phyloP scores from a whole-genome alignment of 2,113 vertebrate genomes.

The Ameiurus melas region DNA sequence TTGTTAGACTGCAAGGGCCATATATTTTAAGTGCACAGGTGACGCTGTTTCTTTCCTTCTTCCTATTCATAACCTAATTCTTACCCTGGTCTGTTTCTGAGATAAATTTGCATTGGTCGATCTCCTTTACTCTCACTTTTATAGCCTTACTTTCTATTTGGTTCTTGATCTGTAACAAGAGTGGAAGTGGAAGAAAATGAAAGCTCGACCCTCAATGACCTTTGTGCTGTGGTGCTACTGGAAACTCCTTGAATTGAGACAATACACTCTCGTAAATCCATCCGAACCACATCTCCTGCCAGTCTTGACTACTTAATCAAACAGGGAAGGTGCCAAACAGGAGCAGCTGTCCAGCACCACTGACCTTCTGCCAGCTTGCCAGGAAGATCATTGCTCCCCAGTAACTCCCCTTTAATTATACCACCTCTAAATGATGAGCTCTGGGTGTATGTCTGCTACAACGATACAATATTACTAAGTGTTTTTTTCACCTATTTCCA shows the following conservation, averaged over 20 bases:
- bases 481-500: slow-evolving; percentile 9
- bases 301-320: slow-evolving; percentile 52
- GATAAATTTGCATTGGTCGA: not conserved
- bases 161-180: not conserved
- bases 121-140: slow-evolving; percentile 15
- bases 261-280: slow-evolving; percentile 9
- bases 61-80: slow-evolving; percentile 13
- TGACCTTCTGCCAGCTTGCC: slow-evolving; percentile 36
- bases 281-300: slow-evolving; percentile 31
- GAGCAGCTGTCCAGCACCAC: slow-evolving; percentile 52
- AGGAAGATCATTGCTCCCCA: slow-evolving; percentile 56
- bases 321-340: slow-evolving; percentile 52
- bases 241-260: not conserved
- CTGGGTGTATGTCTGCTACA: slow-evolving; percentile 30
- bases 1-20: slow-evolving; percentile 65
- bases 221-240: not conserved
- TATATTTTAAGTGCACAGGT: slow-evolving; percentile 60
- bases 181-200: not conserved
- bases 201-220: not conserved
- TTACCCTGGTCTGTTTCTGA: slow-evolving; percentile 27
- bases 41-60: slow-evolving; percentile 33
- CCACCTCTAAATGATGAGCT: slow-evolving; percentile 42
- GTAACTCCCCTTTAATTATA: slow-evolving; percentile 52
- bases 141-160: not conserved
- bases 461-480: not conserved